phyloP scores from a whole-genome alignment of 2,797 vertebrate species.

The Eutrigla gurnardus region DNA sequence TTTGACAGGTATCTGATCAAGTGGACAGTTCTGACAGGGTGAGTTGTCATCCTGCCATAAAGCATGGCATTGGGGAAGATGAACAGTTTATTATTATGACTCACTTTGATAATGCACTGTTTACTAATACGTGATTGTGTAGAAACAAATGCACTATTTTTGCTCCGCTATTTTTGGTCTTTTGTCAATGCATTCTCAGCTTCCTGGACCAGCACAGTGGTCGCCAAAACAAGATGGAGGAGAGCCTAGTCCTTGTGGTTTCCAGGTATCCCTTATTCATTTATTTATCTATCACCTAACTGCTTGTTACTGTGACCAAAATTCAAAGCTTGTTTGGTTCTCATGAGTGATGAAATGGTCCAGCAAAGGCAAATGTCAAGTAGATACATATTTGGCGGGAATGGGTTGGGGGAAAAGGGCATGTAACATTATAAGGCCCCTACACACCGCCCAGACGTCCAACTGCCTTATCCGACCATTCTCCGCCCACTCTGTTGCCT shows the following conservation, averaged over 20 bases:
- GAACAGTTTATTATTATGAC: not conserved
- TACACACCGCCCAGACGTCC: too few relatives aligned
- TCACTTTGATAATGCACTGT: not conserved
- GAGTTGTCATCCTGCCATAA: not conserved
- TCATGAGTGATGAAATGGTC: not conserved
- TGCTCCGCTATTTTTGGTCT: not conserved
- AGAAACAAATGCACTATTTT: not conserved
- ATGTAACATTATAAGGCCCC: too few relatives aligned
- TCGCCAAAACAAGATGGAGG: not conserved
- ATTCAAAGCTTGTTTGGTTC: not conserved
- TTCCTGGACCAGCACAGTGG: not conserved
- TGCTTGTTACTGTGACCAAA: not conserved
- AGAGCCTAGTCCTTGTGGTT: not conserved
- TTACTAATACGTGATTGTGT: not conserved
- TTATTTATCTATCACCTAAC: not conserved
- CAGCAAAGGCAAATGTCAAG: conserved; percentile 2
- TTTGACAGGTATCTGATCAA: conserved; percentile 5
- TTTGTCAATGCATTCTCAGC: not conserved
- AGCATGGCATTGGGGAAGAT: not conserved
- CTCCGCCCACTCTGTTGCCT: too few relatives aligned
- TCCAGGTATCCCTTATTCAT: not conserved
- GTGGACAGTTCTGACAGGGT: not conserved
- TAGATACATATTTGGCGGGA: not conserved
- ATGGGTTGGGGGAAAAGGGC: not conserved
- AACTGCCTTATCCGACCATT: too few relatives aligned